Evolutionary conservation across 2,888 invertebrate genomes (phyloP), one percentile per base, ranked within the genome.

Genomic region (Sesia bembeciformis): DNA sequence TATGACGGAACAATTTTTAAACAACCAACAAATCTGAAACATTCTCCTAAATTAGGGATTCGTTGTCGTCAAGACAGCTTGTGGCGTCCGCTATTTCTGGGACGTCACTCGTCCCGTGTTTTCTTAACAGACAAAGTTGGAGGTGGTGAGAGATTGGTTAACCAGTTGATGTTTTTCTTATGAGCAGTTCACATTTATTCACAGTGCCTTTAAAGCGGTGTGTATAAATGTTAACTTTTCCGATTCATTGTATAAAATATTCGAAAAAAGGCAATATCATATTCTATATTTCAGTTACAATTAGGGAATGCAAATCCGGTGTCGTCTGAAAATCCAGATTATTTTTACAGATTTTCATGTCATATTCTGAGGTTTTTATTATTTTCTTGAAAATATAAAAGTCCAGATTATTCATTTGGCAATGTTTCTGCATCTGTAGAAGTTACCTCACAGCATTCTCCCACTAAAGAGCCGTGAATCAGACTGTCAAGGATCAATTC

Each of bases 11-110:
- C 53, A 49, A 58, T 40, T 52, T 52, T n/a, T 39, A 40, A 60
- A 63, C 62, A 60, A 56, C 40, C 57, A 51, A 58, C 56, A 57
- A 54, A 54, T 52, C 67, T 69, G 67, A 62, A 68, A 70, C 58
- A 63, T 62, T 62, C 63, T 66, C 74, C 82, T 59, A 78, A 84
- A 78, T 85, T 83, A 82, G 83, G 81, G 72, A 70, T 73, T 68
- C 67, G 71, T 67, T 70, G 72, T 67, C 66, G 68, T 72, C 63
- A 70, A 62, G 60, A 64, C 64, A 62, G 50, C 39, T 62, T 63
- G 57, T 63, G 59, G 61, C 72, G 69, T 71, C 68, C 64, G 76
- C 80, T 87, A 86, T 88, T 88, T 84, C 59, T 52, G 78, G 78
- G 62, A 61, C 74, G 79, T 85, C 84, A 84, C 76, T 82, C 80